Base-by-base conservation (phyloP, 2,888 invertebrate species). In the Microctonus hyperodae region DNA sequence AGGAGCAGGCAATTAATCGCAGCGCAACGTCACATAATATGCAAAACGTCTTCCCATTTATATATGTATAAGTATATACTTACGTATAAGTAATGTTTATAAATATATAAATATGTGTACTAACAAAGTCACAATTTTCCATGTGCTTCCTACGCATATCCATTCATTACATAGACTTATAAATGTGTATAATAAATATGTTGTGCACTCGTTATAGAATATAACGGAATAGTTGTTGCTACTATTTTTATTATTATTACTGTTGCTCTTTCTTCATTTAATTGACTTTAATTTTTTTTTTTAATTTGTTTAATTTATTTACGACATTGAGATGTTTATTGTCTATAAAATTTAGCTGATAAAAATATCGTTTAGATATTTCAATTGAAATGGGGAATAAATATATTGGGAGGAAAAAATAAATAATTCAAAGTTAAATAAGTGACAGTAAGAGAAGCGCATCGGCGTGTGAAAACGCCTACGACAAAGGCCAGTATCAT, bases 391-490 rank as follows among this genome's bases (percentile, higher is more conserved):
- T 28, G 13, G 16, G 48, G 7, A 16, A 7, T 22, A 16, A 16
- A n/a, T n/a, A 22, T 48, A 11, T 16, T 48, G 13, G 13, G 51
- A 3, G 13, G 13, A 13, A 11, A 25, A 53, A 23, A 50, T 22
- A 53, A 53, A 25, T 11, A 25, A 25, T 28, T 4, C 28, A 7
- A n/a, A 28, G 16, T 23, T 28, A 53, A 53, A n/a, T 25, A 53
- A 28, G 25, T 23, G 22, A 22, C 23, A 1, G 51, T 28, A 59
- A 37, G 25, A 48, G 59, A 50, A 71, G 69, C 62, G 72, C 75
- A 78, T 65, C 72, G 72, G 74, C 75, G 76, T 76, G 78, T 78
- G 78, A 78, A 78, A 77, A 77, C 71, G 73, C 74, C 74, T 70
- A 61, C 73, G 68, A 73, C 48, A 68, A 70, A 53, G 71, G 69